These are phyloP conservation scores for Ormia ochracea DNA, from an alignment of 2,888 invertebrate genomes.

Conservation along the genomic window DNA sequence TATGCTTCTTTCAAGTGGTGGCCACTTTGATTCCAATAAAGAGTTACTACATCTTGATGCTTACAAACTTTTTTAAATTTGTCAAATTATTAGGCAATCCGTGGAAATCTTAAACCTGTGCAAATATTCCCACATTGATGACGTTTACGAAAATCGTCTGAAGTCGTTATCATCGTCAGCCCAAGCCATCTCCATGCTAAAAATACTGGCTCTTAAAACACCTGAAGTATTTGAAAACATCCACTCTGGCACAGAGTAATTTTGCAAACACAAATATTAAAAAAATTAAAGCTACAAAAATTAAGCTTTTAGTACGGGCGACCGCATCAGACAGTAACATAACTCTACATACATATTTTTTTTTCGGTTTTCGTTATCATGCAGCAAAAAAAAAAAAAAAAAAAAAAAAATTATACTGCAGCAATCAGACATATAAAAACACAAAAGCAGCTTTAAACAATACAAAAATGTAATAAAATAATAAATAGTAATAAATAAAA, in stretches of 20 bases:
- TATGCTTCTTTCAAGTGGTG: too few relatives aligned
- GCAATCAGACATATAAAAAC: background rate
- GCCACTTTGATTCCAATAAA: background rate
- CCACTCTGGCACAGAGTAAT: slow-evolving; percentile 6
- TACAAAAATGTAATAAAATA: slow-evolving; percentile 1
- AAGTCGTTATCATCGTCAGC: slow-evolving; percentile 31
- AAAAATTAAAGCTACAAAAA: background rate
- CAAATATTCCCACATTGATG: slow-evolving; percentile 61
- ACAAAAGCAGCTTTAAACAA: slow-evolving; percentile 6
- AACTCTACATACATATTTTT: slow-evolving; percentile 23
- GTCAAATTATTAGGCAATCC: background rate
- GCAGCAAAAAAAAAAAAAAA: too few relatives aligned
- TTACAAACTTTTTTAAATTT: background rate
- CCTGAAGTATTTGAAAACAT: slow-evolving; percentile 45
- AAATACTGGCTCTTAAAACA: slow-evolving; percentile 10
- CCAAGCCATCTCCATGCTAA: background rate
- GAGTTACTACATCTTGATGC: slow-evolving; percentile 5
- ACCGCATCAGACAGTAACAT: slow-evolving; percentile 6
- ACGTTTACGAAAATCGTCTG: slow-evolving; percentile 49
- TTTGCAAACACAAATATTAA: slow-evolving; percentile 29
- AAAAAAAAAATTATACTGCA: slow-evolving; percentile 18
- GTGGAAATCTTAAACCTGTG: slow-evolving; percentile 21
- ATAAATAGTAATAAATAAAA: background rate
- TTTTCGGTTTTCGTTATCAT: background rate
- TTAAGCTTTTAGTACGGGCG: slow-evolving; percentile 24